These are phyloP conservation scores for Crotalus tigris DNA, from an alignment of 2,113 vertebrate species.

Conservation along the genomic window DNA sequence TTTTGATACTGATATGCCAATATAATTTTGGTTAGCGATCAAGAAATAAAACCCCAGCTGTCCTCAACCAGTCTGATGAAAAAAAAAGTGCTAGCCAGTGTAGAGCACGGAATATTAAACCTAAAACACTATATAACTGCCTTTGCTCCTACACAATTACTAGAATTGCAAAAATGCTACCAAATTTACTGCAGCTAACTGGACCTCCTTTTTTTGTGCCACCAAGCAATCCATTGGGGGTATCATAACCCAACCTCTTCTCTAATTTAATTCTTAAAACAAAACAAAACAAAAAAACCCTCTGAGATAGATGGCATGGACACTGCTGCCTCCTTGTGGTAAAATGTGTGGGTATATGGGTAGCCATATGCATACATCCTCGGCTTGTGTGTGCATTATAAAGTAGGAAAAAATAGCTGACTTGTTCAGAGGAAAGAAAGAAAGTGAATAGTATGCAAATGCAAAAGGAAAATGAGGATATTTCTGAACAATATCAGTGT, in stretches of 20 bases:
- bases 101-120: not conserved
- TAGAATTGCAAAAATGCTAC: not conserved
- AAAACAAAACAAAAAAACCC: not conserved
- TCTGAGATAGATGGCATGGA: slow-evolving; percentile 37
- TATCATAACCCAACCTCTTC: not conserved
- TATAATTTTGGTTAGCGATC: not conserved
- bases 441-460: not conserved
- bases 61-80: not conserved
- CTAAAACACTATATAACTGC: not conserved
- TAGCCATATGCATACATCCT: not conserved
- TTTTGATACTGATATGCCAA: not conserved
- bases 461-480: not conserved
- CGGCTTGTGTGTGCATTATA: not conserved
- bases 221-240: slow-evolving; percentile 1
- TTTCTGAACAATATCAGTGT: not conserved
- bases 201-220: slow-evolving; percentile 19
- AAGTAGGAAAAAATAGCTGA: not conserved
- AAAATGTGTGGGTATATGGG: not conserved
- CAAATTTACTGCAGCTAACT: slow-evolving; percentile 36
- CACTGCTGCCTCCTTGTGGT: slow-evolving; percentile 68
- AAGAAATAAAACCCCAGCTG: not conserved
- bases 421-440: not conserved
- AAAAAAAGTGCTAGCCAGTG: not conserved
- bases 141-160: not conserved
- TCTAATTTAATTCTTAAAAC: slow-evolving; percentile 17